These are phyloP conservation scores for Dinocampus coccinellae DNA, from an alignment of 2,888 invertebrate species.

Conservation along the genomic window DNA sequence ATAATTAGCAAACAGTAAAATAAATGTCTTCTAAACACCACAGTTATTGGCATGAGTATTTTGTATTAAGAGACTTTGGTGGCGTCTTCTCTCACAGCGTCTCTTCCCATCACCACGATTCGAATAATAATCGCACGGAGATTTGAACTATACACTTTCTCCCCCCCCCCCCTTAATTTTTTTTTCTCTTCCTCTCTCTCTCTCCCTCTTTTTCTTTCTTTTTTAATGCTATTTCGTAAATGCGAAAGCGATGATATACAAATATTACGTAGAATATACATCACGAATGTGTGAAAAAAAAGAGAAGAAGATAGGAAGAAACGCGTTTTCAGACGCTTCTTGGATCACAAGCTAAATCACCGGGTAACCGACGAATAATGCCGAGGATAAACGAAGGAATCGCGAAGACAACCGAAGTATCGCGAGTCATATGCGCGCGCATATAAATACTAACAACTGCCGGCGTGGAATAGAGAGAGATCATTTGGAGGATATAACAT, in stretches of 20 bases:
- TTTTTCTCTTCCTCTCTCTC: background rate
- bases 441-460: background rate
- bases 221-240: background rate
- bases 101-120: background rate
- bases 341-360: constrained; percentile 40
- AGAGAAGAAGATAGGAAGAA: background rate
- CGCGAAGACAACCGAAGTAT: constrained; percentile 36
- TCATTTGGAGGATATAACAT: background rate
- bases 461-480: background rate
- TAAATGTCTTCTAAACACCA: background rate
- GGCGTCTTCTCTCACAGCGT: background rate
- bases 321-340: constrained; percentile 31
- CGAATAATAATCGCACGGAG: background rate
- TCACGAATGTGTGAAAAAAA: background rate
- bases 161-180: background rate
- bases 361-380: constrained; percentile 19
- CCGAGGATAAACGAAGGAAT: constrained; percentile 11
- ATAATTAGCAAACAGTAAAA: background rate
- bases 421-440: constrained; percentile 23
- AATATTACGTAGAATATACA: background rate
- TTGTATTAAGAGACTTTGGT: no score
- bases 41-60: no score
- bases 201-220: background rate
- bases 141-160: background rate
- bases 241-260: constrained; percentile 19